phyloP scores from a whole-genome alignment of 2,797 vertebrate genomes.

The Mormyrus hasselquistii region DNA sequence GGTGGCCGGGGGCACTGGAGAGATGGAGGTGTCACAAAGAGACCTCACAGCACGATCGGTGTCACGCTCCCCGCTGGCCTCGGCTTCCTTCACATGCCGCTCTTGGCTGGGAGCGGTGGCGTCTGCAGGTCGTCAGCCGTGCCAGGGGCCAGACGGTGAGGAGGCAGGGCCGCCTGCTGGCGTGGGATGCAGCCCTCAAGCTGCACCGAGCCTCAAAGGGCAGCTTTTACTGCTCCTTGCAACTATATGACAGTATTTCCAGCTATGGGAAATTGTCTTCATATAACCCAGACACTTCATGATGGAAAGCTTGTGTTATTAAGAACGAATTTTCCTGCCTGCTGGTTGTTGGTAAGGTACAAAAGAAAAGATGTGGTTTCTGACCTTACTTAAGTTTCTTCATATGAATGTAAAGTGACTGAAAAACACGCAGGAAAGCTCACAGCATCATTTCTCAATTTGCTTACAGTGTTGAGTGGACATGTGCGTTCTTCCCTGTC shows the following conservation, averaged over 20 bases:
- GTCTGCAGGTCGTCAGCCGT: background rate
- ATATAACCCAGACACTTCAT: background rate
- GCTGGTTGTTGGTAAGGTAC: background rate
- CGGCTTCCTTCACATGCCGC: background rate
- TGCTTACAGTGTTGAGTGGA: background rate
- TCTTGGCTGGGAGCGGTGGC: background rate
- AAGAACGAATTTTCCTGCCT: background rate
- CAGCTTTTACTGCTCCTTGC: background rate
- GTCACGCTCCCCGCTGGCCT: background rate
- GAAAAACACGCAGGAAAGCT: background rate
- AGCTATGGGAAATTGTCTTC: background rate
- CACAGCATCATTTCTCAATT: background rate
- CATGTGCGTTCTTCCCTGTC: background rate
- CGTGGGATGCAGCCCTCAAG: background rate
- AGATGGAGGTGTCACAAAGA: background rate
- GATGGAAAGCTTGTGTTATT: background rate
- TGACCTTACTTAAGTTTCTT: background rate
- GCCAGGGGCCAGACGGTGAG: background rate
- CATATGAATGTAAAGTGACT: background rate
- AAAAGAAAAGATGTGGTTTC: background rate
- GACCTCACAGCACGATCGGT: background rate
- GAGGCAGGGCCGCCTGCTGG: background rate
- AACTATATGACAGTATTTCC: background rate
- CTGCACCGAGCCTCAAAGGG: background rate
- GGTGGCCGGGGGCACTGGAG: background rate